These are phyloP conservation scores for Hipparchia sbordonii DNA, from an alignment of 2,888 invertebrate species.

Conservation along the genomic window DNA sequence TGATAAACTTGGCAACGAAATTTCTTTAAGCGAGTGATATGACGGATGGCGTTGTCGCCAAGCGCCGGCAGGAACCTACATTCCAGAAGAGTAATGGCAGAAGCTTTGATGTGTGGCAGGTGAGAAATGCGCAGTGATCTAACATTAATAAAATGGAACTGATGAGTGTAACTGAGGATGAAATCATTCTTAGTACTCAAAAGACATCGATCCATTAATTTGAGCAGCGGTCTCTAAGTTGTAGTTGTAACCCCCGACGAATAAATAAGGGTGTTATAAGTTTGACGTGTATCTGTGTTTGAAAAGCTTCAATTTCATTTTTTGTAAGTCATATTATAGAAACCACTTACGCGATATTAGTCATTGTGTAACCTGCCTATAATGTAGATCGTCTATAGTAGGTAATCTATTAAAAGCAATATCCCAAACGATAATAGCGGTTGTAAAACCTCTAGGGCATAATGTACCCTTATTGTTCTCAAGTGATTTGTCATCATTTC, in stretches of 20 bases:
- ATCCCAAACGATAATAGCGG: slow-evolving; percentile 31
- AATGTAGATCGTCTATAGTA: not conserved
- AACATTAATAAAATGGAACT: slow-evolving; percentile 28
- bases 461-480: slow-evolving; percentile 41
- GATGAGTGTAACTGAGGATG: slow-evolving; percentile 17
- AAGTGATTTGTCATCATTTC: slow-evolving; percentile 61
- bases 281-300: too few species aligned
- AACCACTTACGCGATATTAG: too few species aligned
- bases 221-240: not conserved
- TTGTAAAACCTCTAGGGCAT: slow-evolving; percentile 40
- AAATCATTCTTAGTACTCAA: slow-evolving; percentile 8
- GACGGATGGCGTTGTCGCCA: slow-evolving; percentile 51
- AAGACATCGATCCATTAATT: too few species aligned
- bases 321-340: too few species aligned
- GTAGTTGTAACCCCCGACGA: too few species aligned
- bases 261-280: too few species aligned
- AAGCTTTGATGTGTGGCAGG: slow-evolving; percentile 56
- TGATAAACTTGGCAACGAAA: slow-evolving; percentile 44
- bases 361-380: not conserved
- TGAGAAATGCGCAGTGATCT: slow-evolving; percentile 51
- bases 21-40: slow-evolving; percentile 53
- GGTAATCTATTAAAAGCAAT: not conserved
- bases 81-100: slow-evolving; percentile 57
- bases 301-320: too few species aligned
- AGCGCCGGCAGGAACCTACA: slow-evolving; percentile 50